phyloP scores from a whole-genome alignment of 2,888 invertebrate species.

The Electrophaes corylata region DNA sequence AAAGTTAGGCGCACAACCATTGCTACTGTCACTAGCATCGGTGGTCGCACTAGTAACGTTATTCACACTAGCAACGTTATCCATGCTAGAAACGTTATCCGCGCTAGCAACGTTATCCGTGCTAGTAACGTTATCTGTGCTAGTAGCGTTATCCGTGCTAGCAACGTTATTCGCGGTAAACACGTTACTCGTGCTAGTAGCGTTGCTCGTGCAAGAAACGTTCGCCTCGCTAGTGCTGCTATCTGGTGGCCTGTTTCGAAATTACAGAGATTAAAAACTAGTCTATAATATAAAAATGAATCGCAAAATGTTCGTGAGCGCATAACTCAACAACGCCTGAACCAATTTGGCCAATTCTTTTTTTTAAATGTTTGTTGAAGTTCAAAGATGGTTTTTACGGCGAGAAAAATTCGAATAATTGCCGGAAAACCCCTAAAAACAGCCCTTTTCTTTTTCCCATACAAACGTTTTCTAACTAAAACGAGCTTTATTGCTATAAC shows the following conservation, averaged over 20 bases:
- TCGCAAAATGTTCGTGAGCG: too few relatives aligned
- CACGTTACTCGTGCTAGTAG: neutral
- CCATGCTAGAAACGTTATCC: neutral
- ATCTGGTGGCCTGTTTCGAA: slow-evolving; percentile 12
- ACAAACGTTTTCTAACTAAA: too few relatives aligned
- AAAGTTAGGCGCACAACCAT: neutral
- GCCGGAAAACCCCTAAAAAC: too few relatives aligned
- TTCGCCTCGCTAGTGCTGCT: slow-evolving; percentile 7
- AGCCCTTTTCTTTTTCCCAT: too few relatives aligned
- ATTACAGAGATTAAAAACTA: too few relatives aligned
- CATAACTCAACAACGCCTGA: too few relatives aligned
- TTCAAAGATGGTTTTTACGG: too few relatives aligned
- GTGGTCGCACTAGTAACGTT: neutral
- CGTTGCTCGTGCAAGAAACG: neutral
- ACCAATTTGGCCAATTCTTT: too few relatives aligned
- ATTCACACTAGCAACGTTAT: neutral
- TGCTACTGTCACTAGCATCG: neutral
- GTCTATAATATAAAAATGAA: too few relatives aligned
- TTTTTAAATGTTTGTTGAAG: too few relatives aligned
- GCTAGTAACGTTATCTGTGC: neutral
- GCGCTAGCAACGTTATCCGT: neutral
- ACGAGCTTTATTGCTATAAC: too few relatives aligned
- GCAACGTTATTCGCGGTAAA: neutral
- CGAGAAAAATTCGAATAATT: too few relatives aligned
- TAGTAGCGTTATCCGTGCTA: neutral